These are phyloP conservation scores for Drosophila trichaetosa DNA, from an alignment of 2,888 invertebrate genomes.

Conservation along the genomic window DNA sequence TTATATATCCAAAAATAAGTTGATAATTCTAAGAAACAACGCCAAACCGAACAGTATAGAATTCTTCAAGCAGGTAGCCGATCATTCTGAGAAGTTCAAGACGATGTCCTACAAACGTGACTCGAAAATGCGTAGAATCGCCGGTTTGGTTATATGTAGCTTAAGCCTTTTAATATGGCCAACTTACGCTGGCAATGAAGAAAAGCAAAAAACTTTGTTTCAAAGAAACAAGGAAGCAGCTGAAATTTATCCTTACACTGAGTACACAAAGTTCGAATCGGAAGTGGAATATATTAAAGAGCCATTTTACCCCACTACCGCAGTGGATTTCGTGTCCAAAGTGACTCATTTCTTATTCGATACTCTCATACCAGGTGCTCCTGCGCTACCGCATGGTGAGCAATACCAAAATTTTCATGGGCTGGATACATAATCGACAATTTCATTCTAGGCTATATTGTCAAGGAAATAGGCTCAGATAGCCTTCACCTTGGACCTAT, in stretches of 20 bases:
- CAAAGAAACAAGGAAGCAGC: not conserved
- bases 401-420: not conserved
- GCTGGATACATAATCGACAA: not conserved
- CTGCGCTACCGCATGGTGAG: conserved; percentile 56
- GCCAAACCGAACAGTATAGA: too few species aligned
- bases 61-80: too few species aligned
- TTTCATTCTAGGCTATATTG: conserved; percentile 75
- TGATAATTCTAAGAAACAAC: too few species aligned
- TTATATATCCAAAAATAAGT: too few species aligned
- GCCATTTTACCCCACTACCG: conserved; percentile 7
- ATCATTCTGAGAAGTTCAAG: too few species aligned
- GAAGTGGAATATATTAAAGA: conserved; percentile 38
- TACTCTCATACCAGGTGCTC: conserved; percentile 31
- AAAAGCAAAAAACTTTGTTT: not conserved
- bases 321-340: conserved; percentile 56
- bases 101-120: not conserved
- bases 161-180: conserved; percentile 50
- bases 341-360: conserved; percentile 51
- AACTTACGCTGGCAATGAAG: conserved; percentile 12
- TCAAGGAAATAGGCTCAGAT: conserved; percentile 61
- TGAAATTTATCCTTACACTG: conserved; percentile 1
- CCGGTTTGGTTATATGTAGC: conserved; percentile 51
- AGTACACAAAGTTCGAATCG: conserved; percentile 29
- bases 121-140: conserved; percentile 12
- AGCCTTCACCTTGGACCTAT: conserved; percentile 74